A percentile compares a stretch with the other conserved stretches of the same genome.
These are phyloP conservation scores for Nesometra sesokonis DNA, from an alignment of 35 echinoderm and acorn worm species.

Conservation along the genomic window DNA sequence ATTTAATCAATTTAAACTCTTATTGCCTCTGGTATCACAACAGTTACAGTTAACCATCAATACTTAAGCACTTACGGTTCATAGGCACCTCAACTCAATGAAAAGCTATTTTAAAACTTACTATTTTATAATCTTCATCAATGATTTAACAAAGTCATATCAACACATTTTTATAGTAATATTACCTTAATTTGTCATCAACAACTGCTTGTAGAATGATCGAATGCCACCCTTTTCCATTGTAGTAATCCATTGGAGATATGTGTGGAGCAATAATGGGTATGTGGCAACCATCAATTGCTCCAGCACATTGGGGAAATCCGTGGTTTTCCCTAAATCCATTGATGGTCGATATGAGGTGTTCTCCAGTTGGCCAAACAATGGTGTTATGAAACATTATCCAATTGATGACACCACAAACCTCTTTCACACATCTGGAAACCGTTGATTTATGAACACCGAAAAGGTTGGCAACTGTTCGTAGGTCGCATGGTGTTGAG, in stretches of 20 bases:
- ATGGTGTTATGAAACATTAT: background rate
- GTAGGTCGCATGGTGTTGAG: background rate
- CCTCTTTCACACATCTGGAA: background rate
- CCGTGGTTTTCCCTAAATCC: background rate
- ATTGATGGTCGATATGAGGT: background rate
- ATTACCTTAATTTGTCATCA: constrained; percentile 37
- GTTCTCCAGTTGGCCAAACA: background rate
- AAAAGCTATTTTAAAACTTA: no score
- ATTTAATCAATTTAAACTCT: no score
- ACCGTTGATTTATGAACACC: background rate
- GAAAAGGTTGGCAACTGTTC: background rate
- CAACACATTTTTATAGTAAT: no score
- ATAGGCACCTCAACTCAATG: no score
- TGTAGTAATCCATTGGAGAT: constrained; percentile 21
- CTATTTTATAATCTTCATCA: no score
- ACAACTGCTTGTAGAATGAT: constrained; percentile 37
- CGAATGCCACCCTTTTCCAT: constrained; percentile 37
- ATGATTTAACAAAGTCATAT: no score
- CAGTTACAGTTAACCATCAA: no score
- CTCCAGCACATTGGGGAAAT: background rate
- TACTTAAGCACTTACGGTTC: no score
- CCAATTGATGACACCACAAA: background rate
- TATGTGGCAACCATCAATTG: background rate
- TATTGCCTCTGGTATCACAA: no score
- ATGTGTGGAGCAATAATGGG: background rate